Percentiles rank a stretch among this genome's conserved stretches.
These are phyloP conservation scores for Palythoa grandiflora DNA, from an alignment of 92 coral and sea anemone genomes.

Conservation along the genomic window DNA sequence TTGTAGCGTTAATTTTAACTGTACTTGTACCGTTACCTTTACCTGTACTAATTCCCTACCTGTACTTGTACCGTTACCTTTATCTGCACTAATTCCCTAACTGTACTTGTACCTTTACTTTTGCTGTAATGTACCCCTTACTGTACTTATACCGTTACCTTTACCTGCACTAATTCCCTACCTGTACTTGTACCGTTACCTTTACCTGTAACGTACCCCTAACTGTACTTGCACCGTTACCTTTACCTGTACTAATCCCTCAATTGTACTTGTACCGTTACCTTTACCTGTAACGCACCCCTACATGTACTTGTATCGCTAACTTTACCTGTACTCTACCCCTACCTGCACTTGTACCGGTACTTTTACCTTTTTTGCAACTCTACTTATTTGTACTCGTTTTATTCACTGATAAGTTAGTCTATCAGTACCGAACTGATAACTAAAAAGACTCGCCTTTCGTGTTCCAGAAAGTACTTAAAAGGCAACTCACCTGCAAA, in stretches of 20 bases:
- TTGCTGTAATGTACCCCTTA: background rate
- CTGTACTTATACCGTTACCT: background rate
- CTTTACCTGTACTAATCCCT: background rate
- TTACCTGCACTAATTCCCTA: too few species aligned
- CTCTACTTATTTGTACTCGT: too few species aligned
- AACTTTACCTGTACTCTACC: background rate
- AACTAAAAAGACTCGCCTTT: too few species aligned
- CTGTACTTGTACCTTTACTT: background rate
- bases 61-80: too few species aligned
- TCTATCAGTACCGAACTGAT: too few species aligned
- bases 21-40: background rate
- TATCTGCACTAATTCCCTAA: background rate
- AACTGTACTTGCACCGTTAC: background rate
- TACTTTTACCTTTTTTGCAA: too few species aligned
- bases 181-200: background rate
- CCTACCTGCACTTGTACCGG: background rate
- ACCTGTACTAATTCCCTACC: too few species aligned
- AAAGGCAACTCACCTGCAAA: slow-evolving; percentile 73
- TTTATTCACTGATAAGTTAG: too few species aligned
- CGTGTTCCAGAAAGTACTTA: too few species aligned
- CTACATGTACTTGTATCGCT: background rate
- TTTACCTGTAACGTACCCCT: background rate
- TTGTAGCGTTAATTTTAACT: too few species aligned
- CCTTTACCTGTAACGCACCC: background rate
- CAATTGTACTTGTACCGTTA: background rate